Base-by-base conservation (phyloP, 1,140 invertebrate genomes). In the Bombus turneri region DNA sequence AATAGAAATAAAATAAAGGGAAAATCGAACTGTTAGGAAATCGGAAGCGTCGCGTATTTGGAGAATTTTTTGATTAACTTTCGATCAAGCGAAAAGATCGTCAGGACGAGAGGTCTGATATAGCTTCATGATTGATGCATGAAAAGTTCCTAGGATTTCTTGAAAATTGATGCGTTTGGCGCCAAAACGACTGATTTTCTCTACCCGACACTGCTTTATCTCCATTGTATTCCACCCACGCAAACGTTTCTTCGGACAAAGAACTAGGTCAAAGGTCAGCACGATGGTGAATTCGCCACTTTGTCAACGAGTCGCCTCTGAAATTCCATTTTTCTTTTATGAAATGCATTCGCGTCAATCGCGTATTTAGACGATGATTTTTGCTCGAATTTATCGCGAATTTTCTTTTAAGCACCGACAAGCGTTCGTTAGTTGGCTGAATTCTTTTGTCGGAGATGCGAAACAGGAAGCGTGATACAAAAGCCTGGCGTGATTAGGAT, bases 101-200 rank as follows among this genome's bases (percentile, higher is more conserved):
- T 69, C 41, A 15, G 41, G 25, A 75, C 47, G 22, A 28, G 6
- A 37, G n/a, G n/a, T 71, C 6, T 22, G 34, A 59, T 53, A 53
- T 6, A 13, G 78, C 37, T 47, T n/a, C 18, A 4, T 28, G 13
- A 3, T 31, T 43, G 31, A 34, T 18, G 0, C 1, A 2, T 34
- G 15, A 13, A 62, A 62, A 62, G 39, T 53, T 8, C 1, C 18
- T 22, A 5, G 15, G 41, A 28, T 73, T 71, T 22, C 37, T 31
- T 22, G 41, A n/a, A 43, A 87, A 88, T 85, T 86, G 78, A 87
- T 88, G 78, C 22, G 68, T 43, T 66, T 57, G 87, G 77, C 86
- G 86, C 86, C 87, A 34, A 8, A 71, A 78, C 15, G 86, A 41
- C 86, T 83, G 66, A n/a, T 57, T 87, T 85, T n/a, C n/a, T 74